Evolutionary conservation across 2,888 invertebrate species (phyloP), one percentile per base, ranked within the genome.

Genomic region (Sericinus montela): DNA sequence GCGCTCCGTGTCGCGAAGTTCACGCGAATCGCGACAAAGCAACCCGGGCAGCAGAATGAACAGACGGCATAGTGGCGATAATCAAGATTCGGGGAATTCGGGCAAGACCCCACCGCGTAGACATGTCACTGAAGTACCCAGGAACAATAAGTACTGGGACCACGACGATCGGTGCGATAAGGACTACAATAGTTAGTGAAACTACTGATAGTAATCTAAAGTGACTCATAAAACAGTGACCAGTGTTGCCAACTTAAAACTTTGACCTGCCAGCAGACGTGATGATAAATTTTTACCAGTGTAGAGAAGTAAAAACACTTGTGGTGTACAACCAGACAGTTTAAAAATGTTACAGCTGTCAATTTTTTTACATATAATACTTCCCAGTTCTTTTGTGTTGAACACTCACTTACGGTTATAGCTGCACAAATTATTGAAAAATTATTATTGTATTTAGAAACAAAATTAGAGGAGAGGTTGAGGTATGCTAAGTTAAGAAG

Each of bases 91-190:
- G 1, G 50, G 16, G 0, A 45, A 29, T 8, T 46, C 58, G 0
- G 67, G 61, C 0, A 80, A 75, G 45, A 70, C 75, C 0, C 77
- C 76, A 0, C 72, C 72, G 0, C 55, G 75, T 1, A 65, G 80
- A 23, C 84, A 84, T 19, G 86, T 82, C 0, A 72, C 77, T 0
- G 87, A 87, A 3, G 86, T 86, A 0, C 87, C 87, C 0, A 62
- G 87, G 36, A 85, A 76, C 54, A 72, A 80, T 1, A 87, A 86
- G 45, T 88, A 88, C 34, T 88, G 88, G 88, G 87, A 86, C 56
- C 88, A 88, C 16, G 88, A 88, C 34, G 88, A 88, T 13, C 59
- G 88, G 1, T 86, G 85, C 56, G 87, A 88, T 45, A 84, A 78
- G 37, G 88, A 88, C 52, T 88, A 88, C 19, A 80, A 79, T 49